phyloP scores from a whole-genome alignment of 2,113 vertebrate genomes.

The Chaenocephalus aceratus region DNA sequence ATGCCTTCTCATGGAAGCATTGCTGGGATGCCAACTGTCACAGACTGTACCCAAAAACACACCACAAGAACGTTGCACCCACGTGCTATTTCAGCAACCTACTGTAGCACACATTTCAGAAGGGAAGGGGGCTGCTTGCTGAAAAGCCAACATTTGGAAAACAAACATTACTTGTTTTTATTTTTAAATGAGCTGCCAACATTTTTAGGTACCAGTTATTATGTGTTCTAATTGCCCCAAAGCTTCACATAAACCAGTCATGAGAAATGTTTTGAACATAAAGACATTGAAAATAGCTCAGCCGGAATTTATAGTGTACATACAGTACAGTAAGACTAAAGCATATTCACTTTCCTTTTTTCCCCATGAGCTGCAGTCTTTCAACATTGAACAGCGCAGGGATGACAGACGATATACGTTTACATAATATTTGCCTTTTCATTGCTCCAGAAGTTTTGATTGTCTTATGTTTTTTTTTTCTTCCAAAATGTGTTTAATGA shows the following conservation, averaged over 20 bases:
- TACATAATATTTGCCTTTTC: slow-evolving; percentile 53
- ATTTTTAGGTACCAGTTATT: slow-evolving; percentile 39
- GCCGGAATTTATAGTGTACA: slow-evolving; percentile 21
- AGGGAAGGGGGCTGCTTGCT: slow-evolving; percentile 39
- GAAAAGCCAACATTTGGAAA: slow-evolving; percentile 55
- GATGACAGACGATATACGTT: slow-evolving; percentile 53
- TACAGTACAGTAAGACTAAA: slow-evolving; percentile 7
- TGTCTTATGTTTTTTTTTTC: slow-evolving; percentile 64
- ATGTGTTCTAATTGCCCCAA: slow-evolving; percentile 30
- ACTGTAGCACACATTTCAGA: slow-evolving; percentile 47
- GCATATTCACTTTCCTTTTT: slow-evolving; percentile 45
- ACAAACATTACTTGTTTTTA: slow-evolving; percentile 52
- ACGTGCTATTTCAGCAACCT: slow-evolving; percentile 64
- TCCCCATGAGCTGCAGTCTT: slow-evolving; percentile 44
- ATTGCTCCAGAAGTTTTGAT: slow-evolving; percentile 74
- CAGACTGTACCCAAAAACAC: slow-evolving; percentile 62
- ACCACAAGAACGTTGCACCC: slow-evolving; percentile 74
- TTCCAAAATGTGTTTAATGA: slow-evolving; percentile 79
- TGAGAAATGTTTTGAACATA: slow-evolving; percentile 38
- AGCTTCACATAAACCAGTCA: slow-evolving; percentile 45
- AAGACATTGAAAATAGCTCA: slow-evolving; percentile 50
- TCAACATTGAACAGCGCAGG: slow-evolving; percentile 52
- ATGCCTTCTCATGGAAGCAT: slow-evolving; percentile 65
- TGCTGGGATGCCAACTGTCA: slow-evolving; percentile 68
- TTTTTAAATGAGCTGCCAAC: slow-evolving; percentile 37